phyloP scores from a whole-genome alignment of 2,797 vertebrate species.

The Podargus strigoides region DNA sequence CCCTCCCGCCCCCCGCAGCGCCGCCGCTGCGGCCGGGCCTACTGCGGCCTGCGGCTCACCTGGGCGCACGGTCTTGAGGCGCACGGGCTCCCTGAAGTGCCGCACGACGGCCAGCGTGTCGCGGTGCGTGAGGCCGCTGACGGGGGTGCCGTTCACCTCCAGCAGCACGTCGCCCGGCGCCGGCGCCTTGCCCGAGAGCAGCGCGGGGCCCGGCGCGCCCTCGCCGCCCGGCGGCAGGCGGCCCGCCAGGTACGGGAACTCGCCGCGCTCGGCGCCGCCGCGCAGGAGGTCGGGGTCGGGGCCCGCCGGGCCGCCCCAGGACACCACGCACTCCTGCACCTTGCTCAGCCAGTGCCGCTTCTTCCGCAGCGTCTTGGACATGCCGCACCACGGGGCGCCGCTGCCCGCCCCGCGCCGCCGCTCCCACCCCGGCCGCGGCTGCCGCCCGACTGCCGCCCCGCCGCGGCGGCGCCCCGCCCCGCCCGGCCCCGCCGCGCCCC shows the following conservation, averaged over 20 bases:
- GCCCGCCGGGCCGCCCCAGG: slow-evolving; percentile 79
- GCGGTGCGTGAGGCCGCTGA: slow-evolving; percentile 93
- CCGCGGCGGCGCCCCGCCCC: neutral
- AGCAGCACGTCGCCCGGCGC: slow-evolving; percentile 87
- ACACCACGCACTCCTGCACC: slow-evolving; percentile 90
- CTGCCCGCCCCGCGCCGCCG: slow-evolving; percentile 13
- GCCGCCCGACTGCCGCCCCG: neutral
- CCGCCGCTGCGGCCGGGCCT: neutral
- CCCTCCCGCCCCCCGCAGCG: neutral
- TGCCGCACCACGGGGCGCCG: slow-evolving; percentile 71
- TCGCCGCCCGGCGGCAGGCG: slow-evolving; percentile 73
- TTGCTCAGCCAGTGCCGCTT: slow-evolving; percentile 95
- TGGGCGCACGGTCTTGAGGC: slow-evolving; percentile 91
- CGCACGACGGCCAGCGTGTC: slow-evolving; percentile 92
- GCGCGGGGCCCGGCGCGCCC: slow-evolving; percentile 58
- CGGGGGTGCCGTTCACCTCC: slow-evolving; percentile 95
- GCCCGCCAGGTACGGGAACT: slow-evolving; percentile 83
- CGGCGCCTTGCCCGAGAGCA: slow-evolving; percentile 82
- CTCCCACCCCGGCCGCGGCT: neutral
- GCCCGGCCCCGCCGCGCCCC: neutral
- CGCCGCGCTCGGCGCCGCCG: slow-evolving; percentile 88
- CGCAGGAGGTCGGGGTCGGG: slow-evolving; percentile 81
- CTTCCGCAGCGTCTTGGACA: slow-evolving; percentile 96
- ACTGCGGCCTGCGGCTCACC: slow-evolving; percentile 69
- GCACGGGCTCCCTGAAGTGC: slow-evolving; percentile 92